Base-by-base conservation (phyloP, 2,888 invertebrate genomes). In the Amblyjoppa fuscipennis region DNA sequence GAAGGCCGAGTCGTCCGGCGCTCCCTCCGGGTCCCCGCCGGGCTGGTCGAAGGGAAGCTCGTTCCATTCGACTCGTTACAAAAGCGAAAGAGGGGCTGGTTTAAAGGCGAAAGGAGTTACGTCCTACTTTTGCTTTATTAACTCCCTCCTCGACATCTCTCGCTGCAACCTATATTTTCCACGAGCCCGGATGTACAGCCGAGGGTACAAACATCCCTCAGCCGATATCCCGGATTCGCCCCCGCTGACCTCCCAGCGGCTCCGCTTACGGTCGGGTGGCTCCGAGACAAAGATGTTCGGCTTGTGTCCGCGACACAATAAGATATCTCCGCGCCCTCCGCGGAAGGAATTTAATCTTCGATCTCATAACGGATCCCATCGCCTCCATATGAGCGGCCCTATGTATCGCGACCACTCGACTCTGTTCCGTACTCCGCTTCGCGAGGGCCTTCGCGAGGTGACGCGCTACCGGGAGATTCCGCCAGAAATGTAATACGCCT, bases 201-300 rank as follows among this genome's bases (percentile, higher is more conserved):
- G 56, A 68, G 51, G 9, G 66, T 7, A 25, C 16, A 11, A 59
- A 11, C 61, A 51, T 28, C 38, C 74, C 64, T 41, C 53, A 20
- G 69, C 73, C 61, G 73, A 85, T 70, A 78, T 61, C 73, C 31
- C 28, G 68, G 66, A 69, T 82, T 75, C 64, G 16, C 73, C 59
- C 53, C 41, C 41, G 41, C 41, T 41, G 66, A 34, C 34, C 34
- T 34, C 34, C 73, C 73, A 69, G 61, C 73, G 64, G 69, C 64
- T 45, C 86, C 85, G 87, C 81, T 90, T 89, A 87, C 87, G 83
- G 87, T 85, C 79, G 83, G 86, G 82, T 87, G 86, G 81, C 20
- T 87, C 71, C 61, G 31, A 64, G 78, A 85, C 59, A 53, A 64
- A 61, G 45, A 79, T 45, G 49, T 53, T 66, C 7, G 20, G 59